These are phyloP conservation scores for Kryptopterus vitreolus DNA, from an alignment of 2,797 vertebrate genomes.

Conservation along the genomic window DNA sequence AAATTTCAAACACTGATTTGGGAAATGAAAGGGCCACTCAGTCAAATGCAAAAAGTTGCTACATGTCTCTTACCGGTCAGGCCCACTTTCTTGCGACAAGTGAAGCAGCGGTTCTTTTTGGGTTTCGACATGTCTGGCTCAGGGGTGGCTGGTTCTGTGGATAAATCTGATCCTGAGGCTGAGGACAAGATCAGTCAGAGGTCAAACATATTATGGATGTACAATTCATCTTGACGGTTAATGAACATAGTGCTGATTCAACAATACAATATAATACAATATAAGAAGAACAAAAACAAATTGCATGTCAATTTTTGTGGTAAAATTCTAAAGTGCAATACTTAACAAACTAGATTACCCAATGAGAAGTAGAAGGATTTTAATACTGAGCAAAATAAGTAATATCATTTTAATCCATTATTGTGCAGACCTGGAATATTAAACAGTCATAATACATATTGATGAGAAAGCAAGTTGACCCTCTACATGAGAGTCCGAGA, in stretches of 20 bases:
- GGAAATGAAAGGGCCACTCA: neutral
- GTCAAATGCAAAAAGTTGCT: neutral
- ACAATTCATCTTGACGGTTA: neutral
- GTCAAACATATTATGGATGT: neutral
- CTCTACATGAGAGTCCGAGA: neutral
- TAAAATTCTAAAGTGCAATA: neutral
- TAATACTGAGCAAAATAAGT: neutral
- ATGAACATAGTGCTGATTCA: neutral
- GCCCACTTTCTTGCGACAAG: conserved; percentile 95
- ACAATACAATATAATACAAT: neutral
- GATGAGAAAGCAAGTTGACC: neutral
- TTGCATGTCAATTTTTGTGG: neutral
- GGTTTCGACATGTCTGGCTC: conserved; percentile 83
- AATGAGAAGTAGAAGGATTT: neutral
- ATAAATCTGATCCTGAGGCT: conserved; percentile 43
- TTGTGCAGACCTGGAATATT: neutral
- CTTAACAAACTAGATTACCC: neutral
- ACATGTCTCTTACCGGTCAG: conserved; percentile 85
- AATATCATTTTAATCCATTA: neutral
- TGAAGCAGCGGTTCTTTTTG: conserved; percentile 97
- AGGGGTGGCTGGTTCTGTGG: conserved; percentile 70
- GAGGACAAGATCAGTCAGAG: neutral
- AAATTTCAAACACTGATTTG: neutral
- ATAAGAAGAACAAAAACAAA: neutral
- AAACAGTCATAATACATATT: neutral